Percentiles rank a stretch among this genome's conserved stretches.
Evolutionary conservation across 2,113 vertebrate genomes (phyloP).

Genomic region (Megaleporinus macrocephalus): DNA sequence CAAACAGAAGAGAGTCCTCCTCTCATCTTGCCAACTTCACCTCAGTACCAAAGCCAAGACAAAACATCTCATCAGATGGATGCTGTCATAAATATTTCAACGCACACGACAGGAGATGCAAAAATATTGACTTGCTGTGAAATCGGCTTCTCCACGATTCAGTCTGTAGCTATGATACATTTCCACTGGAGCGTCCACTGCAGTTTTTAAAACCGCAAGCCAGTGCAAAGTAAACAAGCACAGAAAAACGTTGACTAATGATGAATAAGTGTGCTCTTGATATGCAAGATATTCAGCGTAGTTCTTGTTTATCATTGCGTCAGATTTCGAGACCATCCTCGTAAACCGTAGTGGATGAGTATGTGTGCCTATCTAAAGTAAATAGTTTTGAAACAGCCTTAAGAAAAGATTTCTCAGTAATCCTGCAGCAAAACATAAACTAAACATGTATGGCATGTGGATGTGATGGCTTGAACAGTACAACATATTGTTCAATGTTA

Average conservation of each 20-base stretch:
- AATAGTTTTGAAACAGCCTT: too few species aligned
- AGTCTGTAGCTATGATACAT: background rate
- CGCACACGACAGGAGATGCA: constrained; percentile 22
- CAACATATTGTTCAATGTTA: too few species aligned
- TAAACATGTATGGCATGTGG: too few species aligned
- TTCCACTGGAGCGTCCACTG: background rate
- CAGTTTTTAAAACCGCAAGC: background rate
- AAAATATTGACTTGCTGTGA: constrained; percentile 24
- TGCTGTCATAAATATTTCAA: constrained; percentile 61
- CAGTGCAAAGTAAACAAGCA: background rate
- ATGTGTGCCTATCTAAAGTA: background rate
- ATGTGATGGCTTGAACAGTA: too few species aligned
- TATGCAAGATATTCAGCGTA: background rate
- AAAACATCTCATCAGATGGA: constrained; percentile 60
- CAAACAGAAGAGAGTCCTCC: constrained; percentile 48
- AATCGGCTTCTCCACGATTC: background rate
- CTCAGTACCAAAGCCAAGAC: constrained; percentile 50
- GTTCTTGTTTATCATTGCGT: constrained; percentile 12
- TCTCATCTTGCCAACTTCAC: constrained; percentile 43
- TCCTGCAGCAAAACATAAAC: too few species aligned
- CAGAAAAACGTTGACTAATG: background rate
- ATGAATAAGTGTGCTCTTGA: background rate
- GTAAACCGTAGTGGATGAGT: constrained; percentile 24
- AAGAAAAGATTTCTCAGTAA: background rate
- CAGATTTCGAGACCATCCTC: background rate